Evolutionary conservation across 2,888 invertebrate species (phyloP), one percentile per base, ranked within the genome.

Genomic region (Orchesellides sinensis): DNA sequence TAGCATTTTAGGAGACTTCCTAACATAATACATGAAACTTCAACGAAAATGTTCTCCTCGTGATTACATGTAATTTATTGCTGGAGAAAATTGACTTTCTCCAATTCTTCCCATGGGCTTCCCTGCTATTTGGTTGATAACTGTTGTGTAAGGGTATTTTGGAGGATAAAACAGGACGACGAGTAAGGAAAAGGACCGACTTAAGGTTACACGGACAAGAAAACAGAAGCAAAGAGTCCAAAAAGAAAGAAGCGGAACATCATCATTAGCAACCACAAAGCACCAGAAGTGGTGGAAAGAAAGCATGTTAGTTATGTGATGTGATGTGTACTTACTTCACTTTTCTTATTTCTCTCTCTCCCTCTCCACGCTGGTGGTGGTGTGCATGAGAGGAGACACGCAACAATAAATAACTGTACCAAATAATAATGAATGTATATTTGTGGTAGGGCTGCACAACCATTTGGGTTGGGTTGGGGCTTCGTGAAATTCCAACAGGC

Each of bases 261-360:
- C 80, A 80, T 80, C 80, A 80, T 80, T 80, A 80, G 80, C 66
- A 47, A 59, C 72, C 72, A 66, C 79, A 80, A 73, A 80, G 73
- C 72, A 73, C n/a, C 12, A 65, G 52, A 73, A 72, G 56, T 70
- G 66, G 65, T 45, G 59, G 66, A 80, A 65, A 70, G 70, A 63
- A 73, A 65, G 72, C 72, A 80, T 54, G 80, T 73, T 80, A 80
- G 63, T 65, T 80, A 80, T 73, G 72, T 80, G 80, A 63, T 72
- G 72, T 66, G 72, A 72, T 79, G 70, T 79, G 72, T 80, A 61
- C 54, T 68, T 25, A 32, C 45, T 63, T 32, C 52, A 32, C 75
- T 56, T 49, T 35, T 61, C 61, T 63, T 47, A 52, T 69, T 32
- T 63, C n/a, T n/a, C n/a, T n/a, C n/a, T n/a, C n/a, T n/a, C n/a